Base-by-base conservation (phyloP, 2,797 vertebrate genomes). In the Hydrophis major region DNA sequence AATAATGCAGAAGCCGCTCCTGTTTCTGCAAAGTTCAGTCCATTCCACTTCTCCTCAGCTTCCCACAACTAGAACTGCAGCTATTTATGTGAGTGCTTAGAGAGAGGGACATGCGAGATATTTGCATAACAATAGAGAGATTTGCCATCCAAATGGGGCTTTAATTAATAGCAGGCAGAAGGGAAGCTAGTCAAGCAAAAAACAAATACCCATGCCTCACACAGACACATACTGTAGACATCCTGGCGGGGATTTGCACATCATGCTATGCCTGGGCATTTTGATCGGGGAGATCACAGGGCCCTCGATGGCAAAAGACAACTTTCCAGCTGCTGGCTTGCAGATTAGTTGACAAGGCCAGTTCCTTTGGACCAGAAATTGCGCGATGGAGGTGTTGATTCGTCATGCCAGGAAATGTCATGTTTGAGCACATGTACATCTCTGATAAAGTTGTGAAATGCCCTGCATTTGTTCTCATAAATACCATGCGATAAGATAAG, bases 361-460 rank as follows among this genome's bases (percentile, higher is more conserved):
- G 11, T 27, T 61, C 22, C 57, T 74, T 86, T 83, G 56, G 37
- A 56, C 60, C 59, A 56, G 59, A 53, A 89, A 90, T 42, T 42
- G 37, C 22, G 63, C 47, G 61, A 66, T 28, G n/a, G 89, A 87
- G 53, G 20, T 25, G 27, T 55, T 59, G 61, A 69, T 6, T 61
- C 5, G 12, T 88, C n/a, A 56, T 86, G 50, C 55, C 32, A 56
- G 16, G 11, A 88, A 55, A 86, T 88, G 42, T 78, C 28, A 13
- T 42, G 22, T 88, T 61, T 91, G 47, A 78, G 47, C 55, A 28
- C 42, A 90, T 63, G 53, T 37, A 55, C 28, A 91, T 88, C 61
- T 91, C 42, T 91, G 86, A 93, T 90, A 61, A 91, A 88, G 53
- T 88, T 91, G 42, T 10, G 61, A 86, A 66, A 93, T 74, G 16